These are phyloP conservation scores for Salvelinus fontinalis DNA, from an alignment of 2,113 vertebrate species.

Conservation along the genomic window DNA sequence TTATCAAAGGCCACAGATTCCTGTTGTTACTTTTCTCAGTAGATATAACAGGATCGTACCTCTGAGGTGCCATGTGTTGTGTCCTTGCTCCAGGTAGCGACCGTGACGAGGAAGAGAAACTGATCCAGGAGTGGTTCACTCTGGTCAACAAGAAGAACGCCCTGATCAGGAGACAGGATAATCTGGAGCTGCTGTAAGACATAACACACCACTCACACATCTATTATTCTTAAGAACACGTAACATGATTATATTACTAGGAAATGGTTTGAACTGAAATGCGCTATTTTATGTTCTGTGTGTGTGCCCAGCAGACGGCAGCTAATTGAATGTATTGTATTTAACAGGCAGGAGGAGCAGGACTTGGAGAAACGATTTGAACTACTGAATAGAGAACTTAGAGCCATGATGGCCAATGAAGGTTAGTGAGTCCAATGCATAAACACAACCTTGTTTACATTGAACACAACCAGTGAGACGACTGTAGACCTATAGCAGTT, in stretches of 20 bases:
- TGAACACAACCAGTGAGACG: too few species aligned
- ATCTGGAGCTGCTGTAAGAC: constrained; percentile 83
- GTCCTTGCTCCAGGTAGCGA: constrained; percentile 70
- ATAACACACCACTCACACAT: background rate
- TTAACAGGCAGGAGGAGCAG: constrained; percentile 84
- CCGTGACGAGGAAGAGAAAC: constrained; percentile 80
- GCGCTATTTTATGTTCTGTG: too few species aligned
- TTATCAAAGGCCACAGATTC: too few species aligned
- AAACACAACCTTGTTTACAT: too few species aligned
- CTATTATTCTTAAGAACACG: too few species aligned
- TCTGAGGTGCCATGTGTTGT: background rate
- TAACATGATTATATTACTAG: too few species aligned
- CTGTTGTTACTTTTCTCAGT: too few species aligned
- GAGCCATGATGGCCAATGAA: constrained; percentile 84
- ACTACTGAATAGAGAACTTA: constrained; percentile 83
- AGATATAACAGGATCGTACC: too few species aligned
- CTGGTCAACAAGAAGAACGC: constrained; percentile 93
- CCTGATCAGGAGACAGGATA: constrained; percentile 87
- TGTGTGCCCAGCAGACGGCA: too few species aligned
- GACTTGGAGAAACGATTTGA: constrained; percentile 86
- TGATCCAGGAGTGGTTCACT: constrained; percentile 93
- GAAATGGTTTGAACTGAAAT: too few species aligned
- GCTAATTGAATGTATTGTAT: constrained; percentile 10
- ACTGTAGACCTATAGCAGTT: too few species aligned
- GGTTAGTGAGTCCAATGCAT: constrained; percentile 59